phyloP scores from a whole-genome alignment of 2,888 invertebrate species.

The Unio delphinus region DNA sequence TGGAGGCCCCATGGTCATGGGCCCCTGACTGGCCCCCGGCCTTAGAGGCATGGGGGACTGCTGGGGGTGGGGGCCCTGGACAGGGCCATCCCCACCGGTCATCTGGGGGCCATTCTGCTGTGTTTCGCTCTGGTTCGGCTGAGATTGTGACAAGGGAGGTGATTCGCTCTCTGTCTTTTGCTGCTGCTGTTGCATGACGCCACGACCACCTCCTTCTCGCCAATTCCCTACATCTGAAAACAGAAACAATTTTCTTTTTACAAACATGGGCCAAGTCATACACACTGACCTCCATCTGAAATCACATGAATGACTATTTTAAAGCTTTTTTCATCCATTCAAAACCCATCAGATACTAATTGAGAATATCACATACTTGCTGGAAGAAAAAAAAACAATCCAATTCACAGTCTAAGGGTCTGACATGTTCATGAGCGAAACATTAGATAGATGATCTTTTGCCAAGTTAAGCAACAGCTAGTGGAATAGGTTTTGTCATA shows the following conservation, averaged over 20 bases:
- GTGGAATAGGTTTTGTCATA: too few relatives aligned
- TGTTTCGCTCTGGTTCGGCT: slow-evolving; percentile 61
- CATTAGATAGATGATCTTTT: too few relatives aligned
- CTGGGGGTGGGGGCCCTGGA: slow-evolving; percentile 21
- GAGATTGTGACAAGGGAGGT: slow-evolving; percentile 58
- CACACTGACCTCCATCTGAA: too few relatives aligned
- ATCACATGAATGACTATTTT: too few relatives aligned
- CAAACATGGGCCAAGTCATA: too few relatives aligned
- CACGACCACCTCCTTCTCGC: slow-evolving; percentile 84
- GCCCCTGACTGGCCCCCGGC: slow-evolving; percentile 53
- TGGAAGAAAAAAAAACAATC: too few relatives aligned
- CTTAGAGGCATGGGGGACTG: slow-evolving; percentile 45
- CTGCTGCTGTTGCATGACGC: slow-evolving; percentile 65
- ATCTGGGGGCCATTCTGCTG: slow-evolving; percentile 68
- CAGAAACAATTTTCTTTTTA: not conserved
- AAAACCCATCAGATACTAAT: too few relatives aligned
- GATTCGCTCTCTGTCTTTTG: slow-evolving; percentile 61
- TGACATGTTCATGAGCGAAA: too few relatives aligned
- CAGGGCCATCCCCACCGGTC: slow-evolving; percentile 51
- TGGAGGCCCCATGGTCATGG: slow-evolving; percentile 59
- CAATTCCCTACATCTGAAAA: slow-evolving; percentile 85
- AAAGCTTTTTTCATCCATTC: too few relatives aligned
- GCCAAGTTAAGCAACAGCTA: too few relatives aligned
- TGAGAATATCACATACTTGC: too few relatives aligned
- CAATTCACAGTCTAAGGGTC: too few relatives aligned